A percentile compares a stretch with the other conserved stretches of the same genome.
Conservation (phyloP, 23 tunicate species). For the Trididemnum miniatum region DNA sequence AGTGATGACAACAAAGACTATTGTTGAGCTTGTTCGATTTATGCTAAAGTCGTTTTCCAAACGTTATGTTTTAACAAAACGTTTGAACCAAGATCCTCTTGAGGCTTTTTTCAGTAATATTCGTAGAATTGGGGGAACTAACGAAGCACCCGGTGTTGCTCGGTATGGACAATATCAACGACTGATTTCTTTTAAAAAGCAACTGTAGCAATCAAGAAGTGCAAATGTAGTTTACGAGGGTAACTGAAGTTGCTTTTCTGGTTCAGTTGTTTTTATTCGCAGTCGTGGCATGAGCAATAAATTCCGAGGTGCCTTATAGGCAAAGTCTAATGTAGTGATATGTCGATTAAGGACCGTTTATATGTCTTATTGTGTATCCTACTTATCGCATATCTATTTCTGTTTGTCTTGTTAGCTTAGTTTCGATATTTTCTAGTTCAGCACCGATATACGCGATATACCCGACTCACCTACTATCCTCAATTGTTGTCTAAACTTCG, state of each 20-base stretch:
- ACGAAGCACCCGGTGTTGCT: slow-evolving; percentile 16
- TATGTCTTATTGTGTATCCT: too few species aligned
- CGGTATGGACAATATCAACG: slow-evolving; percentile 12
- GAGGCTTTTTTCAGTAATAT: background rate
- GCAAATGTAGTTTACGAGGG: background rate
- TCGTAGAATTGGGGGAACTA: slow-evolving; percentile 2
- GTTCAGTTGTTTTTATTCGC: background rate
- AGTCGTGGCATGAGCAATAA: too few species aligned
- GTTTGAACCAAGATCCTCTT: slow-evolving; percentile 16
- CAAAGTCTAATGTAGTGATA: too few species aligned
- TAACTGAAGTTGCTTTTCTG: background rate
- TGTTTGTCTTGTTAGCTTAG: too few species aligned
- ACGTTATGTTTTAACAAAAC: background rate
- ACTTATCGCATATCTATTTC: too few species aligned
- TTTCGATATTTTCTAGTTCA: too few species aligned
- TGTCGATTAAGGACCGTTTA: too few species aligned
- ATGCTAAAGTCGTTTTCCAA: background rate
- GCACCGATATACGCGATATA: too few species aligned
- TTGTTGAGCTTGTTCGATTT: background rate
- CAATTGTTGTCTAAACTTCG: too few species aligned
- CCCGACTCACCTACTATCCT: too few species aligned
- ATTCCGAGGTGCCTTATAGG: too few species aligned
- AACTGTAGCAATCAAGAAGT: slow-evolving; percentile 10
- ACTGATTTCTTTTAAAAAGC: background rate
- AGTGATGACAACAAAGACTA: background rate